Evolutionary conservation across 2,113 vertebrate genomes (phyloP).

Genomic region (Hemicordylus capensis): DNA sequence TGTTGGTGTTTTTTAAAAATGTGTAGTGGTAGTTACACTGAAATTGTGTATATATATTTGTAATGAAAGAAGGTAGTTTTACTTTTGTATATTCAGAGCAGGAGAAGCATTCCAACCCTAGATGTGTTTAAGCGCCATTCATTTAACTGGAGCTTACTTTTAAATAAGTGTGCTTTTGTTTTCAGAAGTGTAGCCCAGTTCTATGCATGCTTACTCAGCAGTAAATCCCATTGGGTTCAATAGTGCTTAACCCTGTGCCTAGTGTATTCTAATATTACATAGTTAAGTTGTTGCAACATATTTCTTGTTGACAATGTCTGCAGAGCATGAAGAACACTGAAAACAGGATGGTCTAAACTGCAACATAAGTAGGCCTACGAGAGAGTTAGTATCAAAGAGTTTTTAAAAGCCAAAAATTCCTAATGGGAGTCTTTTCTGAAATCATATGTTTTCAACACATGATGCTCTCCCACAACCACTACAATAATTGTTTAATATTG

Average conservation of each 20-base stretch:
- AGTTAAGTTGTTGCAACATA: no score
- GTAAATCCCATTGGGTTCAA: no score
- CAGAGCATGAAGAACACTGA: background rate
- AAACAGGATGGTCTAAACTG: background rate
- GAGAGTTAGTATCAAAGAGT: constrained; percentile 15
- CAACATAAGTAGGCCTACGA: background rate
- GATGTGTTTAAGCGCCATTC: background rate
- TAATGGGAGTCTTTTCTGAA: constrained; percentile 3
- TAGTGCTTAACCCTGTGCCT: no score
- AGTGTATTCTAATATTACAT: no score
- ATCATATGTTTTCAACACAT: constrained; percentile 7
- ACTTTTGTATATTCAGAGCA: background rate
- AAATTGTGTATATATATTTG: constrained; percentile 28
- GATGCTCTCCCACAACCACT: background rate
- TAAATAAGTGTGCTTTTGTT: background rate
- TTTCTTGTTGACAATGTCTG: background rate
- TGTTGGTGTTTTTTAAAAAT: constrained; percentile 32
- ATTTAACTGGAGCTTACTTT: background rate
- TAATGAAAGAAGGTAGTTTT: constrained; percentile 27
- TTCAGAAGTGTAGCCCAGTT: background rate
- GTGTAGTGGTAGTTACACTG: constrained; percentile 4
- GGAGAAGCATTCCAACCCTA: constrained; percentile 9
- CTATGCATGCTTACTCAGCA: background rate
- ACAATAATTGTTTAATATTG: background rate
- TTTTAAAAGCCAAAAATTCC: background rate